Percentiles rank a stretch among this genome's conserved stretches.
Evolutionary conservation across 1,140 invertebrate genomes (phyloP).

Genomic region (Doryteuthis pealeii): DNA sequence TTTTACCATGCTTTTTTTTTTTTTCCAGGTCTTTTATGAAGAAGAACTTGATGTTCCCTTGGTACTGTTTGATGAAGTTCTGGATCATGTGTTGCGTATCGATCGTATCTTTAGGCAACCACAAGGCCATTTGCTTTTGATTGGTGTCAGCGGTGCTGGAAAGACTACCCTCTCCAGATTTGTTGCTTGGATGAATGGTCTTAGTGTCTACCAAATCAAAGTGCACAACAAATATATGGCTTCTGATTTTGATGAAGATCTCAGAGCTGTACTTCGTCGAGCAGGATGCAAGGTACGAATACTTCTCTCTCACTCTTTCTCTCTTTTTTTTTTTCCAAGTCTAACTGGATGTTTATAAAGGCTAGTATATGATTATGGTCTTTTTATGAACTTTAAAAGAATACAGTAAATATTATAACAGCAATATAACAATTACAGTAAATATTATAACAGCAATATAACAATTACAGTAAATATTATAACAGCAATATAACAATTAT

Average conservation of each 20-base stretch:
- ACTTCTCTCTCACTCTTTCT: neutral
- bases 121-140: conserved; percentile 89
- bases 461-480: no score
- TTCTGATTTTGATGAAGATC: conserved; percentile 98
- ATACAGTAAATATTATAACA: no score
- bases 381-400: no score
- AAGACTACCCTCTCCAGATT: conserved; percentile 98
- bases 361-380: no score
- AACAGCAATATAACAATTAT: no score
- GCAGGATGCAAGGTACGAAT: conserved; percentile 81
- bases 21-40: conserved; percentile 90
- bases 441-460: no score
- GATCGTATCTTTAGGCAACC: conserved; percentile 99
- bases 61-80: conserved; percentile 97
- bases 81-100: conserved; percentile 97
- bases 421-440: no score
- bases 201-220: conserved; percentile 88
- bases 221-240: conserved; percentile 99
- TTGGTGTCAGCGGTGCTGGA: conserved; percentile 83
- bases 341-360: no score
- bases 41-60: conserved; percentile 98
- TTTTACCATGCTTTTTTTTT: no score
- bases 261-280: conserved; percentile 87
- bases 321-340: no score
- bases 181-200: conserved; percentile 99